Evolutionary conservation across 2,797 vertebrate genomes (phyloP).

Genomic region (Circus cinereus): DNA sequence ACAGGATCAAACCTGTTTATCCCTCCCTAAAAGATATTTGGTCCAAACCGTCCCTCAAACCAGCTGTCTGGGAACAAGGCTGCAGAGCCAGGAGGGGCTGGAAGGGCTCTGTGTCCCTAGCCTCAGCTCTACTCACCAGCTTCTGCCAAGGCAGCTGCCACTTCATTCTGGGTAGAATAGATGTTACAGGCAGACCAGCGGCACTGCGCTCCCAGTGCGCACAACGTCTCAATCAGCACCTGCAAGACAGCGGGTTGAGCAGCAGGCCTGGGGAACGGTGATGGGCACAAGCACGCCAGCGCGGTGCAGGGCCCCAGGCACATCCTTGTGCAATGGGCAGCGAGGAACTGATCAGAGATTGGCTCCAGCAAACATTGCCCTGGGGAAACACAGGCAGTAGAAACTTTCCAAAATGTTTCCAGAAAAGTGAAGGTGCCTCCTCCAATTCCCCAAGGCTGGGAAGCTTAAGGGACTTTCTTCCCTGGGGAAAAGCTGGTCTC

Average conservation of each 20-base stretch:
- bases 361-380: neutral
- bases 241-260: slow-evolving; percentile 17
- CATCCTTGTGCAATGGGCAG: neutral
- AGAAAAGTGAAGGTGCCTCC: neutral
- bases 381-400: neutral
- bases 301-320: neutral
- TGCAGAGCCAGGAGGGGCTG: neutral
- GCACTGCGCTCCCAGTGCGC: slow-evolving; percentile 94
- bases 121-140: slow-evolving; percentile 76
- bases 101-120: rapidly evolving
- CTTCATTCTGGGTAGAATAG: slow-evolving; percentile 97
- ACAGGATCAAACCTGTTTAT: neutral
- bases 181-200: slow-evolving; percentile 99
- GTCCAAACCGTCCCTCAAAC: neutral
- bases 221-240: slow-evolving; percentile 97
- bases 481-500: neutral
- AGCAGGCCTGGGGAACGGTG: neutral
- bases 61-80: rapidly evolving
- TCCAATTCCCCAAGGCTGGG: neutral
- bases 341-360: neutral
- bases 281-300: neutral
- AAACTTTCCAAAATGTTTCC: neutral
- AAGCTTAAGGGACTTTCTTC: neutral
- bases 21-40: neutral
- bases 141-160: slow-evolving; percentile 93